Base-by-base conservation (phyloP, 2,797 vertebrate genomes). In the Characodon lateralis region DNA sequence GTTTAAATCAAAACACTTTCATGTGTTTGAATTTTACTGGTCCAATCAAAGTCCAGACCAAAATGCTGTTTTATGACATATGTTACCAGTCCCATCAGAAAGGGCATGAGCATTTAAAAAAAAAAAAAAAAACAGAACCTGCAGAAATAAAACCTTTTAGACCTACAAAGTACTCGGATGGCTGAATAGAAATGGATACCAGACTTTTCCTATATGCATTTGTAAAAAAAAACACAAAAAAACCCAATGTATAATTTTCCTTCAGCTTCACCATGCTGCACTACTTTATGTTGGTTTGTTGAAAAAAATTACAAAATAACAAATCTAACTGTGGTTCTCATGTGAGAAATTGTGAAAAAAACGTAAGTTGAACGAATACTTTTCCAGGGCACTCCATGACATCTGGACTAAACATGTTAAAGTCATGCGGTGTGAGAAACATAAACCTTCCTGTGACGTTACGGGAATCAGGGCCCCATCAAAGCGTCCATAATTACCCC, bases 401-500 rank as follows among this genome's bases (percentile, higher is more conserved):
- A 86, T 89, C 46, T 88, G 89, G 87, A 72, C 51, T 31, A 73
- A 80, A 85, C 78, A 74, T 87, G 84, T 71, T 41, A 41, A 18
- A 50, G 51, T 65, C 41, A 76, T 56, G 59, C 53, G 8, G 79
- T 6, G 39, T 2, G 20, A n/a, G 81, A 69, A 63, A 59, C 18
- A 63, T 26, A 75, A 46, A 58, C 26, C 53, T 87, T 84, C 75
- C 77, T 2, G 55, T 2, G 1, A 74, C 61, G 68, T 84, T 73
- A 77, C 71, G 74, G 79, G 79, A 85, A 46, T 77, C 68, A 72
- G 59, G 69, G 69, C 24, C 50, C 72, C 78, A 80, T 89, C 86
- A 90, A 87, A 89, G 76, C 51, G 51, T 78, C 88, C 86, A 81
- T 76, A 89, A 89, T 86, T 83, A 84, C 83, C 61, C 50, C 0